Conservation (phyloP, 2,888 invertebrate genomes). For the Dimorphilus gyrociliatus region DNA sequence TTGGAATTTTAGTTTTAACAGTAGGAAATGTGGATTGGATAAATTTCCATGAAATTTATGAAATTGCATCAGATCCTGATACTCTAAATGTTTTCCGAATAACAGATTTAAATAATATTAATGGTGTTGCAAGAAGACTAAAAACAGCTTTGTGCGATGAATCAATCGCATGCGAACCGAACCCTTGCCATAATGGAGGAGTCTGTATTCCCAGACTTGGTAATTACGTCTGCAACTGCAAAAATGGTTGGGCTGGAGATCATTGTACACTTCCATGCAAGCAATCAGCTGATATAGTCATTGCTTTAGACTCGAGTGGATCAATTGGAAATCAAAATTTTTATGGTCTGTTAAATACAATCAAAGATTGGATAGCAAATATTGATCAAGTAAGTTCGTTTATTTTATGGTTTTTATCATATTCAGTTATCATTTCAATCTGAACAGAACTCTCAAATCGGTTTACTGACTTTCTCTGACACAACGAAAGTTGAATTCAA, state of each 20-base stretch:
- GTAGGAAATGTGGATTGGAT: slow-evolving; percentile 3
- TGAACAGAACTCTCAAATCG: no score
- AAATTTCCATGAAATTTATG: slow-evolving; percentile 2
- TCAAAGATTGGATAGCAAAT: slow-evolving; percentile 3
- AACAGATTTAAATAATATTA: slow-evolving; percentile 5
- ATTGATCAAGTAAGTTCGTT: background rate
- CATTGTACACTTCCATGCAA: slow-evolving; percentile 1
- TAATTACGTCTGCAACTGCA: background rate
- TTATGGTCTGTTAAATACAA: slow-evolving; percentile 7
- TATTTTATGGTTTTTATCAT: slow-evolving; percentile 1
- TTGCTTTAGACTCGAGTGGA: slow-evolving; percentile 10
- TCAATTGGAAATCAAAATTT: slow-evolving; percentile 8
- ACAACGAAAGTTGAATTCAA: slow-evolving; percentile 14
- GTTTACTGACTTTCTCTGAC: slow-evolving; percentile 20
- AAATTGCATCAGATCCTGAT: no score
- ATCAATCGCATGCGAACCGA: slow-evolving; percentile 5
- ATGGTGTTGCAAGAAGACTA: slow-evolving; percentile 5
- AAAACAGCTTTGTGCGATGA: slow-evolving; percentile 3
- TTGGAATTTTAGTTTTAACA: slow-evolving; percentile 2
- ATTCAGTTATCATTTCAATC: background rate
- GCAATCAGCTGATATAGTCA: slow-evolving; percentile 6
- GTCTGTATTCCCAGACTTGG: slow-evolving; percentile 1
- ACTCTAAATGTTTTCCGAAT: slow-evolving; percentile 7
- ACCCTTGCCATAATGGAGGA: slow-evolving; percentile 2
- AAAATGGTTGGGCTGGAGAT: background rate